These are phyloP conservation scores for Rhinolophus sinicus DNA, from an alignment of 2,113 vertebrate genomes.

Conservation along the genomic window DNA sequence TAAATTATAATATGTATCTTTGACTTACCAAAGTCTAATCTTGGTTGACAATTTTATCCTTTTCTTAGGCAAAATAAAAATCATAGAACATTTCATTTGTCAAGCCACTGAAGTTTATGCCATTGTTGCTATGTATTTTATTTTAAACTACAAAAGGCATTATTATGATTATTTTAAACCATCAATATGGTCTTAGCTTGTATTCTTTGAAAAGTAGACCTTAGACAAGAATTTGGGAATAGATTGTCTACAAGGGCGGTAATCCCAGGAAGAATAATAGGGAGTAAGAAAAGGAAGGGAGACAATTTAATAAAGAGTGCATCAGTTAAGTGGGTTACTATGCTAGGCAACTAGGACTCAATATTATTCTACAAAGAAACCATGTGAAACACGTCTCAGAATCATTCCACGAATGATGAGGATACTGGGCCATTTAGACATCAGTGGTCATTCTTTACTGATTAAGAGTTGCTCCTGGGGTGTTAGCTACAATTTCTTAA, in stretches of 20 bases:
- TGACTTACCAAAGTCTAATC: conserved; percentile 24
- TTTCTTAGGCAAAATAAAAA: not conserved
- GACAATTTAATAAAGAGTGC: not conserved
- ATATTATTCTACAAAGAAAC: not conserved
- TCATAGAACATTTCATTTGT: not conserved
- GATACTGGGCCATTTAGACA: not conserved
- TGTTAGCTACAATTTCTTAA: not conserved
- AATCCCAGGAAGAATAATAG: not conserved
- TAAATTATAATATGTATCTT: not conserved
- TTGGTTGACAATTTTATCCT: conserved; percentile 14
- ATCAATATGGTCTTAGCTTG: not conserved
- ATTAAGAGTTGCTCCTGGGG: not conserved
- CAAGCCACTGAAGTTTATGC: not conserved
- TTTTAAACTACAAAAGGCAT: not conserved
- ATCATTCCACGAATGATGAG: not conserved
- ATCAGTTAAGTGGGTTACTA: not conserved
- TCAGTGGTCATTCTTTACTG: not conserved
- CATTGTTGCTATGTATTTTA: not conserved
- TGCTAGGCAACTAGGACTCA: not conserved
- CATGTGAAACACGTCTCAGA: not conserved
- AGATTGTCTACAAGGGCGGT: not conserved
- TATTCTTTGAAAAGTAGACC: not conserved
- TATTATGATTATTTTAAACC: not conserved
- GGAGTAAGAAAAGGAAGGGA: not conserved
- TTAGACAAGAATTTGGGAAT: not conserved